Evolutionary conservation across 92 coral and sea anemone genomes (phyloP).

Genomic region (Epizoanthus ramosus): DNA sequence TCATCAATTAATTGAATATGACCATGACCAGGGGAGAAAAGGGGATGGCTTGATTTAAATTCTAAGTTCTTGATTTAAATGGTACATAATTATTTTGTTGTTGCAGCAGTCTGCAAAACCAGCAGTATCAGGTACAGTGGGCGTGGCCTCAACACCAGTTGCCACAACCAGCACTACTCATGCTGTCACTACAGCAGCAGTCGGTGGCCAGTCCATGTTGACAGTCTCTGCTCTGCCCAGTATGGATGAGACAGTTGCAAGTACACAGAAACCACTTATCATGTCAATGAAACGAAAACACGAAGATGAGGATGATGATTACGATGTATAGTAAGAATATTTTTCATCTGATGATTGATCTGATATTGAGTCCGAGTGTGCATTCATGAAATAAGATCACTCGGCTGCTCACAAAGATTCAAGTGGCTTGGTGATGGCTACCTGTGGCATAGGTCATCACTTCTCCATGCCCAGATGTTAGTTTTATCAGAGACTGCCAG

Average conservation of each 20-base stretch:
- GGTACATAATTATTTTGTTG: not conserved
- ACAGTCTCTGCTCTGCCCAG: constrained; percentile 99
- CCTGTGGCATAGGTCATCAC: too few relatives aligned
- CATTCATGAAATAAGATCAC: too few relatives aligned
- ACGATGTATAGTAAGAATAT: constrained; percentile 61
- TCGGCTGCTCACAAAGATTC: too few relatives aligned
- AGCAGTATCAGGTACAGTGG: constrained; percentile 22
- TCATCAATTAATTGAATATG: too few relatives aligned
- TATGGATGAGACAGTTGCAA: constrained; percentile 99
- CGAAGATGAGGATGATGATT: constrained; percentile 96
- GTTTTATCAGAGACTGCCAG: too few relatives aligned
- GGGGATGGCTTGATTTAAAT: too few relatives aligned
- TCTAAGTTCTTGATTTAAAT: too few relatives aligned
- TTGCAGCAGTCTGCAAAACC: constrained; percentile 21
- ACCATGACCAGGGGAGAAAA: too few relatives aligned
- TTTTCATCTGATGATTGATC: not conserved
- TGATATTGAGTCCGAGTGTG: too few relatives aligned
- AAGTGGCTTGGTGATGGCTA: too few relatives aligned
- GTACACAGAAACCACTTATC: constrained; percentile 92
- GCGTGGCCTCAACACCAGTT: constrained; percentile 28
- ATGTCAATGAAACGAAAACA: constrained; percentile 92
- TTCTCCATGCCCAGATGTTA: too few relatives aligned
- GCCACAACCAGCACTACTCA: constrained; percentile 56
- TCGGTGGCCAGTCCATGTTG: constrained; percentile 71
- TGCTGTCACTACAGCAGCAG: constrained; percentile 24